These are phyloP conservation scores for Athalia cordata DNA, from an alignment of 2,888 invertebrate genomes.

Conservation along the genomic window DNA sequence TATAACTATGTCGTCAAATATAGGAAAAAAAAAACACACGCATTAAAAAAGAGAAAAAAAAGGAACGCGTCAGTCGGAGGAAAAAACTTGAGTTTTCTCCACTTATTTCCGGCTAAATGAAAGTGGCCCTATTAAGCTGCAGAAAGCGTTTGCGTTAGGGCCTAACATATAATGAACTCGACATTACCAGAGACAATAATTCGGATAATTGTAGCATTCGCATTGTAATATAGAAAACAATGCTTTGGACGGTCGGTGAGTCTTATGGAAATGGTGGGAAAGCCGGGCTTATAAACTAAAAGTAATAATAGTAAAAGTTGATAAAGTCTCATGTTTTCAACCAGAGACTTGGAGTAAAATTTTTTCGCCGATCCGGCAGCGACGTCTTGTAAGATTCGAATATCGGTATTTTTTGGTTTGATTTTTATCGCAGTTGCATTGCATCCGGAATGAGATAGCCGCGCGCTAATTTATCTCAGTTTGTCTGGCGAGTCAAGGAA, in stretches of 20 bases:
- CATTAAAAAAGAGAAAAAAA: neutral
- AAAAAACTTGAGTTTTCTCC: constrained; percentile 59
- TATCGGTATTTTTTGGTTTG: neutral
- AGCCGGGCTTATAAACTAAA: constrained; percentile 21
- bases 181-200: constrained; percentile 24
- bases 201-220: constrained; percentile 2
- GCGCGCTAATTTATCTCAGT: neutral
- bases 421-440: neutral
- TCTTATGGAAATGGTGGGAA: constrained; percentile 30
- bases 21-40: neutral
- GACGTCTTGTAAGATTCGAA: neutral
- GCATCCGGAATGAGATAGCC: neutral
- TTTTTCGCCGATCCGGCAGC: neutral
- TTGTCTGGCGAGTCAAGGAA: neutral
- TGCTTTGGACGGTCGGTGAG: constrained; percentile 21
- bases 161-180: constrained; percentile 1
- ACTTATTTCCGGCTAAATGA: constrained; percentile 64
- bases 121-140: constrained; percentile 50
- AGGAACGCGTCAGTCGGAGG: neutral
- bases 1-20: neutral
- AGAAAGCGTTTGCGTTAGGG: constrained; percentile 13
- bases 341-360: neutral
- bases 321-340: constrained; percentile 16
- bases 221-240: constrained; percentile 30
- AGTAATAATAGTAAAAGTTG: constrained; percentile 8